phyloP scores from a whole-genome alignment of 2,797 vertebrate species.

The Enteromius treurensis region DNA sequence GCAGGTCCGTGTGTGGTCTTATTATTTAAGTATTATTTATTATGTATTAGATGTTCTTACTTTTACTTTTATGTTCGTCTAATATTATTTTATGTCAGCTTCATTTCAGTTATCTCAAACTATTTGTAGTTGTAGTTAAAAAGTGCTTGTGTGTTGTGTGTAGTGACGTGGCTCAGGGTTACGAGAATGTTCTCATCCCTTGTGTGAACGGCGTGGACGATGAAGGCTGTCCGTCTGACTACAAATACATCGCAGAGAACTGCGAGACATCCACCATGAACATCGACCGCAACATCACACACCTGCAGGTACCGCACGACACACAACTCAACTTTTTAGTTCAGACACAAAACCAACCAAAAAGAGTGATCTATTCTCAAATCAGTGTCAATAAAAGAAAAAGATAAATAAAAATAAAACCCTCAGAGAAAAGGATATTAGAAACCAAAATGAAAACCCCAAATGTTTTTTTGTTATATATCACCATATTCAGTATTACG shows the following conservation, averaged over 20 bases:
- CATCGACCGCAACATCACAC: conserved; percentile 94
- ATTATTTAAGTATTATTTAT: too few relatives aligned
- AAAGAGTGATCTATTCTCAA: neutral
- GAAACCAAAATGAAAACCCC: neutral
- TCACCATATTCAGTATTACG: neutral
- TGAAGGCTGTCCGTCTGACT: conserved; percentile 89
- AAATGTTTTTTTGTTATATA: neutral
- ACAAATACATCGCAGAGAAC: conserved; percentile 94
- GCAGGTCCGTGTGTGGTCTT: conserved; percentile 73
- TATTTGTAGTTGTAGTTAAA: neutral
- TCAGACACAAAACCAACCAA: neutral
- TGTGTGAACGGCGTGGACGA: conserved; percentile 92
- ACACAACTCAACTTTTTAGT: neutral
- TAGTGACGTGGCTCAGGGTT: conserved; percentile 90
- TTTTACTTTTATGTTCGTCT: neutral
- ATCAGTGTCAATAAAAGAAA: neutral
- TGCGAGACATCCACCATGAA: conserved; percentile 96
- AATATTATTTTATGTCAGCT: neutral
- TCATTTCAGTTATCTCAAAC: neutral
- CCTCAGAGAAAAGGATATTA: neutral
- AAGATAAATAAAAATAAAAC: neutral
- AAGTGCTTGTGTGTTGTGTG: conserved; percentile 9
- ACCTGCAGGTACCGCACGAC: conserved; percentile 81
- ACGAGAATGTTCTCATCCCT: conserved; percentile 92
- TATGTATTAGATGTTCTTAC: neutral